These are phyloP conservation scores for Phytoseiulus persimilis DNA, from an alignment of 2,888 invertebrate genomes.

Conservation along the genomic window DNA sequence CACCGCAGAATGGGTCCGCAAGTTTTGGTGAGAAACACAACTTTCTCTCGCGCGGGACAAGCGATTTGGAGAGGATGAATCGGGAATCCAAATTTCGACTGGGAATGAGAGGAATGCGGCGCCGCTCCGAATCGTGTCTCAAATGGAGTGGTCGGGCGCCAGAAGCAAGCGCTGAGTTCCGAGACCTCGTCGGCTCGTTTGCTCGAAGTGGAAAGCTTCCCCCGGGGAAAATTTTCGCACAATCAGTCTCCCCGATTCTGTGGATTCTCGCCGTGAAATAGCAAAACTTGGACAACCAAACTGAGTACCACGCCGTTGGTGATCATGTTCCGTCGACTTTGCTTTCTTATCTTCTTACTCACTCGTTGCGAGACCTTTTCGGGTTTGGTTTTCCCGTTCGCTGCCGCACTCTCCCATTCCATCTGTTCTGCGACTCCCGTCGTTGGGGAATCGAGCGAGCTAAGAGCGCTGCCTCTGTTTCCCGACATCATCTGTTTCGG, in stretches of 20 bases:
- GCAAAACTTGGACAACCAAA: not conserved
- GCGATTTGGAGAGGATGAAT: too few relatives aligned
- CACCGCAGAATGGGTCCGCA: too few relatives aligned
- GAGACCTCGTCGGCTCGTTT: not conserved
- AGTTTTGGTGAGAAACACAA: too few relatives aligned
- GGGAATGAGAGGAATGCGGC: too few relatives aligned
- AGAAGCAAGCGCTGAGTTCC: not conserved
- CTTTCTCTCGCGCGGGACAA: too few relatives aligned
- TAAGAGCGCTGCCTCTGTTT: too few relatives aligned
- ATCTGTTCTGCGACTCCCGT: too few relatives aligned
- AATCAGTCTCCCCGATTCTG: not conserved
- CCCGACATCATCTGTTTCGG: too few relatives aligned
- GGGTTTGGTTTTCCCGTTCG: not conserved
- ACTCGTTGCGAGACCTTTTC: not conserved
- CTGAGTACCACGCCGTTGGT: not conserved
- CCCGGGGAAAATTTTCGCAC: not conserved
- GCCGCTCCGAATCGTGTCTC: not conserved
- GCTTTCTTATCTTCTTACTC: not conserved
- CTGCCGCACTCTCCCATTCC: too few relatives aligned
- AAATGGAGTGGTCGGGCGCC: not conserved
- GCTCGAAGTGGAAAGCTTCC: not conserved
- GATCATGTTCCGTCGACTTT: not conserved
- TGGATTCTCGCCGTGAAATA: not conserved
- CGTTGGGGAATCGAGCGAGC: too few relatives aligned
- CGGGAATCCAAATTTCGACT: too few relatives aligned